phyloP scores from a whole-genome alignment of 2,113 vertebrate genomes.

The Cervus canadensis region DNA sequence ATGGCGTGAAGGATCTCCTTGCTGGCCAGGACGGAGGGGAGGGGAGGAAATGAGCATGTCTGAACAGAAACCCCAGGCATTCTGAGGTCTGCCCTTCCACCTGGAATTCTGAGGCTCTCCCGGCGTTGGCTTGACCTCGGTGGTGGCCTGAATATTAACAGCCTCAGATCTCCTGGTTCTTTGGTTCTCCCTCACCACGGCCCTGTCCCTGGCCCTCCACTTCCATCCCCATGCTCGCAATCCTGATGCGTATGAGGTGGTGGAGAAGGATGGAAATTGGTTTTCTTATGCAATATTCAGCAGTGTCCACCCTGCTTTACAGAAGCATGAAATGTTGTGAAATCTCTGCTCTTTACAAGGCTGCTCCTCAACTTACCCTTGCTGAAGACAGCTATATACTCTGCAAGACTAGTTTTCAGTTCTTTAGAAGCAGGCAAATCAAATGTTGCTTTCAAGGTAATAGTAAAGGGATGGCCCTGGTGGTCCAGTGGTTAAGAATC shows the following conservation, averaged over 20 bases:
- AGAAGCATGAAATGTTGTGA: slow-evolving; percentile 57
- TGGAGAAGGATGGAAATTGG: not conserved
- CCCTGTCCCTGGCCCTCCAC: not conserved
- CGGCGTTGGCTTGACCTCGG: not conserved
- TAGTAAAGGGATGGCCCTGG: not conserved
- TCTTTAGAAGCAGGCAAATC: not conserved
- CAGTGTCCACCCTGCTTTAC: slow-evolving; percentile 40
- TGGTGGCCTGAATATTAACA: not conserved
- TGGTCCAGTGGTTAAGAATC: not conserved
- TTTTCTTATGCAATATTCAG: slow-evolving; percentile 39
- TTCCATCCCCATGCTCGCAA: not conserved
- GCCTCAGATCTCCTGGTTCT: not conserved
- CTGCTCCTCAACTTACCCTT: not conserved
- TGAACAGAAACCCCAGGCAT: slow-evolving; percentile 23
- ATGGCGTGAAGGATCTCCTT: not conserved
- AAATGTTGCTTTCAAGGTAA: not conserved
- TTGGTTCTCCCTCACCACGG: not conserved
- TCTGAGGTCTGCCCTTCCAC: slow-evolving; percentile 5
- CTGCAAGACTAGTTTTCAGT: not conserved
- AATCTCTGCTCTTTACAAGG: slow-evolving; percentile 64
- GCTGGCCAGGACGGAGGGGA: not conserved
- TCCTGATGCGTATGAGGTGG: not conserved
- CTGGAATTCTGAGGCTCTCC: not conserved
- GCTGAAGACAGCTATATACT: not conserved
- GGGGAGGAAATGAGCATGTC: not conserved